These are phyloP conservation scores for Dendrolimus kikuchii DNA, from an alignment of 1,140 invertebrate species.

Conservation along the genomic window DNA sequence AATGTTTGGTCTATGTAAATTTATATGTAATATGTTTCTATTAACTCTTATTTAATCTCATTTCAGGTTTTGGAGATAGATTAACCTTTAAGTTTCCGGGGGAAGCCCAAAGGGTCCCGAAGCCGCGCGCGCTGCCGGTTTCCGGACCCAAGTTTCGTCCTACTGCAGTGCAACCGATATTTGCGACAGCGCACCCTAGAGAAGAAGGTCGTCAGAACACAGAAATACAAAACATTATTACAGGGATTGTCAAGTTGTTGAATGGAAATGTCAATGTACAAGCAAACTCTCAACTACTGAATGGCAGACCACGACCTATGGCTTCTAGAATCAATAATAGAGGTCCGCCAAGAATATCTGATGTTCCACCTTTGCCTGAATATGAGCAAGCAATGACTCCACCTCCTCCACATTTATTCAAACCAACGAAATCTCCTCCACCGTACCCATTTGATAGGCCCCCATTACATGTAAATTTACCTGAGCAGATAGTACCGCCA, in stretches of 20 bases:
- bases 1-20: no score
- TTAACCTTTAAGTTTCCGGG: constrained; percentile 74
- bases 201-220: constrained; percentile 75
- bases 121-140: constrained; percentile 73
- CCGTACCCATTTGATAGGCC: constrained; percentile 82
- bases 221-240: constrained; percentile 93
- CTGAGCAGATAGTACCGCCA: constrained; percentile 83
- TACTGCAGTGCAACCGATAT: constrained; percentile 65
- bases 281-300: constrained; percentile 76
- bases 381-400: constrained; percentile 74
- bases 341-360: constrained; percentile 86
- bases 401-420: constrained; percentile 36
- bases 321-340: constrained; percentile 88
- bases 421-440: constrained; percentile 71
- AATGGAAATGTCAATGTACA: constrained; percentile 91
- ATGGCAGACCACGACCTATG: constrained; percentile 72
- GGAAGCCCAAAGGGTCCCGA: constrained; percentile 82
- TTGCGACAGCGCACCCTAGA: constrained; percentile 58
- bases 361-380: constrained; percentile 81
- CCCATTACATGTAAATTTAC: constrained; percentile 79
- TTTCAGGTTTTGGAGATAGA: no score
- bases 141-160: constrained; percentile 76
- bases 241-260: constrained; percentile 89
- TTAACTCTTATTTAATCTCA: no score
- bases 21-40: no score